Percentiles rank a stretch among this genome's conserved stretches.
Conservation (phyloP, 1,140 invertebrate genomes). For the Philopotamus ludificatus region DNA sequence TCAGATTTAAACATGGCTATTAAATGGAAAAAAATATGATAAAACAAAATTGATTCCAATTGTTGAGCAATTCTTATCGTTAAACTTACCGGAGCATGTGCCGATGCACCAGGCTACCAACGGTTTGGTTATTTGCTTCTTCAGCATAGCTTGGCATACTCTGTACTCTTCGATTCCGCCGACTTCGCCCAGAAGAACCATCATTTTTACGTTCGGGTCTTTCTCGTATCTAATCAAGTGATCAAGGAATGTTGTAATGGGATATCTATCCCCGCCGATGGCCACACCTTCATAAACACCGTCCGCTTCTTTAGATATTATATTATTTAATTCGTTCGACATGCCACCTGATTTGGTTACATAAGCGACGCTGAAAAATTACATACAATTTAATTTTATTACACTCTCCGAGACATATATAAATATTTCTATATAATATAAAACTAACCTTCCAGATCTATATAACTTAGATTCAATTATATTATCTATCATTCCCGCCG, state of each 20-base stretch:
- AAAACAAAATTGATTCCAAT: not conserved
- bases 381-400: slow-evolving; percentile 40
- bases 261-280: slow-evolving; percentile 99
- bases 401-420: not conserved
- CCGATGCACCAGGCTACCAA: slow-evolving; percentile 98
- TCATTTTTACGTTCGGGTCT: slow-evolving; percentile 85
- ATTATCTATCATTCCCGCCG: slow-evolving; percentile 99
- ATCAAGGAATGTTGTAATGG: slow-evolving; percentile 98
- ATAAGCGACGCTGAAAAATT: slow-evolving; percentile 81
- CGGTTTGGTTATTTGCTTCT: slow-evolving; percentile 86
- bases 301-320: slow-evolving; percentile 94
- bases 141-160: slow-evolving; percentile 85
- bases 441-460: slow-evolving; percentile 73
- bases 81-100: slow-evolving; percentile 69
- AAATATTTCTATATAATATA: slow-evolving; percentile 8
- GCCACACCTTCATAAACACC: slow-evolving; percentile 98
- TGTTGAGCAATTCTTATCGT: slow-evolving; percentile 1
- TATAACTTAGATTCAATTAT: slow-evolving; percentile 97
- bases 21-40: slow-evolving; percentile 28
- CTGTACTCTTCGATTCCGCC: slow-evolving; percentile 99
- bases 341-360: slow-evolving; percentile 98
- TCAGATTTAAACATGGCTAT: slow-evolving; percentile 92
- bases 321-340: slow-evolving; percentile 99
- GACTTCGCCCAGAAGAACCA: slow-evolving; percentile 95
- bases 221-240: slow-evolving; percentile 82